Base-by-base conservation (phyloP, 2,797 vertebrate genomes). In the Lutjanus argentimaculatus region DNA sequence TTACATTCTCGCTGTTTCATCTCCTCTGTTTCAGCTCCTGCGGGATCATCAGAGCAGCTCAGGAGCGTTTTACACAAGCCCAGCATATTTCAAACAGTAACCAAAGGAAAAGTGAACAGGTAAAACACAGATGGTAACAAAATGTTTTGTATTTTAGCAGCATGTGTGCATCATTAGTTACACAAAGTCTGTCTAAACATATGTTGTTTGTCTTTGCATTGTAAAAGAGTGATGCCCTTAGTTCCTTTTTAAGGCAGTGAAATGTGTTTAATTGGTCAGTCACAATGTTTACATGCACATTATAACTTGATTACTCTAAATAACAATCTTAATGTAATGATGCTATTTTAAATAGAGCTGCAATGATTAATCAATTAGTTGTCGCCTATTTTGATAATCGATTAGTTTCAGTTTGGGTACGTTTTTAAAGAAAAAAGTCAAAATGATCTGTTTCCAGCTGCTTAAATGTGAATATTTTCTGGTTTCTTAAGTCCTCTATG, bases 201-300 rank as follows among this genome's bases (percentile, higher is more conserved):
- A 36, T 22, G 51, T 19, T 67, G 12, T n/a, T 45, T 52, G 12
- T 43, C 14, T 53, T 36, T 77, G 75, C 76, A 69, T 79, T 83
- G 62, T 62, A 65, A 79, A 80, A 75, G 55, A 75, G 46, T 77
- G 76, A 84, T 82, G 82, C 72, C 84, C 83, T 86, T 85, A 58
- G 55, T 82, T 90, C 51, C 78, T 74, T 82, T 82, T 89, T 93
- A 94, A 94, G 94, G 94, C 94, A 85, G 82, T 87, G 73, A 84
- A 70, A 83, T 71, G 46, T 83, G 64, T 79, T 75, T 30, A 73
- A 65, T 70, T 61, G 19, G 36, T 80, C 57, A 17, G 2, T 80
- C 45, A 21, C 45, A 69, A 40, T 72, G 46, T 77, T 85, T 66
- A 72, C 82, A 76, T 79, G 67, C 75, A 87, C 82, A 80, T 80